Evolutionary conservation across 1,140 invertebrate genomes (phyloP).

Genomic region (Drosophila takahashii): DNA sequence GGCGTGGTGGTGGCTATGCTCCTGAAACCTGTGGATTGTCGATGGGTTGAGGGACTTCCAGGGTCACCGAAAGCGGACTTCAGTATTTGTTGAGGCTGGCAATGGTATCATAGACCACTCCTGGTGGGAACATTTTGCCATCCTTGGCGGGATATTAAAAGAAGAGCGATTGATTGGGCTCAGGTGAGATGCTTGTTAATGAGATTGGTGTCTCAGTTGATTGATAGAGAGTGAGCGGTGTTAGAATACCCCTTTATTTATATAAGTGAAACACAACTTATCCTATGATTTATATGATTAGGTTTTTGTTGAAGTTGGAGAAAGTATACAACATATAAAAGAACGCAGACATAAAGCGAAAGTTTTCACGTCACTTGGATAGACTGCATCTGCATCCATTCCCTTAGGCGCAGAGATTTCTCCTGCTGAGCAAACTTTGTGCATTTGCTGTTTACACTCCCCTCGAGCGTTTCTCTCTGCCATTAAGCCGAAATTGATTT

Average conservation of each 20-base stretch:
- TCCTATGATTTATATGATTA: too few species aligned
- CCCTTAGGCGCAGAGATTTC: background rate
- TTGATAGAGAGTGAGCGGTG: background rate
- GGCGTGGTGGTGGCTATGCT: conserved; percentile 87
- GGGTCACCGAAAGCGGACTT: background rate
- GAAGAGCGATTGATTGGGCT: conserved; percentile 85
- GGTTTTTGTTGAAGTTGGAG: background rate
- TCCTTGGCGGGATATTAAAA: background rate
- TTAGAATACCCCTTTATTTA: conserved; percentile 3
- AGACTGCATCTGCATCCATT: background rate
- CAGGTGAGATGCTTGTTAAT: conserved; percentile 72
- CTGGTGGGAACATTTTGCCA: background rate
- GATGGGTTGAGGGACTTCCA: conserved; percentile 3
- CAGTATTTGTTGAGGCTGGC: conserved; percentile 89
- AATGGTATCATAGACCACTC: conserved; percentile 88
- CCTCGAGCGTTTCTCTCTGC: conserved; percentile 29
- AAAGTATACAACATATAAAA: background rate
- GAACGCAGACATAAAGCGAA: conserved; percentile 52
- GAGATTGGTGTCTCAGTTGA: background rate
- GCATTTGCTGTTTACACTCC: conserved; percentile 68
- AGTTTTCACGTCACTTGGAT: conserved; percentile 64
- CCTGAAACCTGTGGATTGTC: conserved; percentile 75
- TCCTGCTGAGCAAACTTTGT: conserved; percentile 66
- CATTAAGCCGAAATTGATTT: conserved; percentile 75
- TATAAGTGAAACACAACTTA: background rate